A percentile compares a stretch with the other conserved stretches of the same genome.
Conservation (phyloP, 2,888 invertebrate species). For the Amphipoea oculea region DNA sequence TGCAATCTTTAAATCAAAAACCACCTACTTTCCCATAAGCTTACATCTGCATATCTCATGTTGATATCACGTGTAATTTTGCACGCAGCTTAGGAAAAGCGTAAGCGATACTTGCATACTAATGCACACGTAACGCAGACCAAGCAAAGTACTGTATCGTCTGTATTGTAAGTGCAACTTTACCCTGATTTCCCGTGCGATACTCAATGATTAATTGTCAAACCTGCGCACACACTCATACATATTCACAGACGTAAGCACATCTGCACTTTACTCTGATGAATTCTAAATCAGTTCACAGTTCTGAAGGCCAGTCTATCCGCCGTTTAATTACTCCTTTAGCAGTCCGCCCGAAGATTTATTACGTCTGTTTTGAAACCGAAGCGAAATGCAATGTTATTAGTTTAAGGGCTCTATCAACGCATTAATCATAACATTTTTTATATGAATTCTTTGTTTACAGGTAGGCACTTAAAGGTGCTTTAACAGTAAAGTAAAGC, state of each 20-base stretch:
- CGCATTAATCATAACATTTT: slow-evolving; percentile 81
- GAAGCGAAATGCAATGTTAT: slow-evolving; percentile 80
- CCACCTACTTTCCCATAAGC: slow-evolving; percentile 33
- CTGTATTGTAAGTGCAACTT: slow-evolving; percentile 26
- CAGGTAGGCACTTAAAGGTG: slow-evolving; percentile 70
- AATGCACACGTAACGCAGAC: slow-evolving; percentile 24
- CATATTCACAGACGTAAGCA: slow-evolving; percentile 32
- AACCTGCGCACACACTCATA: slow-evolving; percentile 42
- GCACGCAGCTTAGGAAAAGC: slow-evolving; percentile 32
- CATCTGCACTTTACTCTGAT: slow-evolving; percentile 50
- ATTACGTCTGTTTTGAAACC: slow-evolving; percentile 79
- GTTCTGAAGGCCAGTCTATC: slow-evolving; percentile 52
- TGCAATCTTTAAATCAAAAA: slow-evolving; percentile 40
- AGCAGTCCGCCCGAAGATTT: slow-evolving; percentile 77
- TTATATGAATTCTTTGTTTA: slow-evolving; percentile 75
- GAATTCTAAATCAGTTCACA: slow-evolving; percentile 64
- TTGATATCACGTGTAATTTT: slow-evolving; percentile 45
- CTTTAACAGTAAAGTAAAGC: slow-evolving; percentile 69
- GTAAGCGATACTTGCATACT: slow-evolving; percentile 40
- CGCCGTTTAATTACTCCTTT: slow-evolving; percentile 65
- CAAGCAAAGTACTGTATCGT: slow-evolving; percentile 24
- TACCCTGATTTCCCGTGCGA: slow-evolving; percentile 25
- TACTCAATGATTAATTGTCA: slow-evolving; percentile 55
- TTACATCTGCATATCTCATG: slow-evolving; percentile 43
- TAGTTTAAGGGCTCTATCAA: slow-evolving; percentile 78